Conservation (phyloP, 2,888 invertebrate species). For the Entomobrya proxima region DNA sequence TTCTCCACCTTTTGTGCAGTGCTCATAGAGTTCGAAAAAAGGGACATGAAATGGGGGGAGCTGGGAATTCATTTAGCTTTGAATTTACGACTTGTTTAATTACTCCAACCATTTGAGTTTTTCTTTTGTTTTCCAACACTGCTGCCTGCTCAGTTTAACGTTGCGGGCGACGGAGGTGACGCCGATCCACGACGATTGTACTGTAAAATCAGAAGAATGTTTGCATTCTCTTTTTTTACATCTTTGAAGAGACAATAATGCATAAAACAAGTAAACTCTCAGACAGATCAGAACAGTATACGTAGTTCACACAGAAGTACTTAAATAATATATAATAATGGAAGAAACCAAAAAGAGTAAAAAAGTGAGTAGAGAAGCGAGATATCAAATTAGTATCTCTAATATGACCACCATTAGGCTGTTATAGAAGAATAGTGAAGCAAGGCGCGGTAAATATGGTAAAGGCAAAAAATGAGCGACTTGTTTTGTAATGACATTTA, state of each 20-base stretch:
- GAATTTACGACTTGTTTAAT: slow-evolving; percentile 75
- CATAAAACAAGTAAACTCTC: slow-evolving; percentile 58
- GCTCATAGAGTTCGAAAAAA: slow-evolving; percentile 48
- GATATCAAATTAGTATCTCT: neutral
- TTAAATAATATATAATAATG: slow-evolving; percentile 22
- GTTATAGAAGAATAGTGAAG: neutral
- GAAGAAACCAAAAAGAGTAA: slow-evolving; percentile 36
- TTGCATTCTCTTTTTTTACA: slow-evolving; percentile 30
- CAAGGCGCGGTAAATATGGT: slow-evolving; percentile 1
- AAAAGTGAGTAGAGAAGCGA: slow-evolving; percentile 28
- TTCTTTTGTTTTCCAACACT: slow-evolving; percentile 57
- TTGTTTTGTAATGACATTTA: slow-evolving; percentile 50
- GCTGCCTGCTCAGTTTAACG: neutral
- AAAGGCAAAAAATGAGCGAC: slow-evolving; percentile 44
- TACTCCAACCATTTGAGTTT: slow-evolving; percentile 67
- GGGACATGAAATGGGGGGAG: slow-evolving; percentile 75
- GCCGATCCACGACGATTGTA: neutral
- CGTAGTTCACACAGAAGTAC: neutral
- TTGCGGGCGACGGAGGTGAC: slow-evolving; percentile 22
- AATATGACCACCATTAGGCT: neutral
- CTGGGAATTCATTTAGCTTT: slow-evolving; percentile 74
- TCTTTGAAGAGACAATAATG: slow-evolving; percentile 66
- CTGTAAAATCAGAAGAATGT: slow-evolving; percentile 32
- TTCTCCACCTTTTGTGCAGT: neutral
- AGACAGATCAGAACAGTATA: slow-evolving; percentile 61